Base-by-base conservation (phyloP, 2,888 invertebrate genomes). In the Ypsolopha scabrella region DNA sequence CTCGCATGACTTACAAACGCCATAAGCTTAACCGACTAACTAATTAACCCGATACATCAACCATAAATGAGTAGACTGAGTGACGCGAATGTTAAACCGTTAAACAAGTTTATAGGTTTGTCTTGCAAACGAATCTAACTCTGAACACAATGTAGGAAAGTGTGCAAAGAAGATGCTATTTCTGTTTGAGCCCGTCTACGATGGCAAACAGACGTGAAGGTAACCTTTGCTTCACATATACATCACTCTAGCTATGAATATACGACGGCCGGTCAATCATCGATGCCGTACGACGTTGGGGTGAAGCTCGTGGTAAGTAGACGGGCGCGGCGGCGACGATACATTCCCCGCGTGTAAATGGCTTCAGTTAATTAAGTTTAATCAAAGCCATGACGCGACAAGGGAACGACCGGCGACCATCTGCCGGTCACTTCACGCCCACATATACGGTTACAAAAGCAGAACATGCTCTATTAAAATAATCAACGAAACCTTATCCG, bases 331-430 rank as follows among this genome's bases (percentile, higher is more conserved):
- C 48, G 36, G 48, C 47, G 47, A 7, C 43, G 33, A 37, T 45
- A 41, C 61, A 63, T 59, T 60, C 70, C 67, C 62, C 57, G 66
- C 70, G 76, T 71, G 75, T 75, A 79, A 81, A 85, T 78, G 85
- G 85, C 85, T 86, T 86, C 85, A 82, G 80, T 82, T 86, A 86
- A 85, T 86, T 86, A 85, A 83, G 75, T 86, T 83, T 86, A 83
- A 86, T 85, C 83, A 82, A 75, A 75, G 71, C 72, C 73, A 68
- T 72, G 71, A 75, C 68, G 65, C 62, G 63, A 43, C 52, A 38
- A 13, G 11, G 10, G 62, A 62, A 62, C 63, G 55, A 58, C 57
- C 60, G 60, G 63, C 70, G 70, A 72, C 75, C 83, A 86, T 83
- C 80, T 86, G 85, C 72, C 70, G 60, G 64, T 67, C 68, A 62